Percentiles rank a stretch among this genome's conserved stretches.
Conservation (phyloP, 2,113 vertebrate genomes). For the Melanocharis versteri region DNA sequence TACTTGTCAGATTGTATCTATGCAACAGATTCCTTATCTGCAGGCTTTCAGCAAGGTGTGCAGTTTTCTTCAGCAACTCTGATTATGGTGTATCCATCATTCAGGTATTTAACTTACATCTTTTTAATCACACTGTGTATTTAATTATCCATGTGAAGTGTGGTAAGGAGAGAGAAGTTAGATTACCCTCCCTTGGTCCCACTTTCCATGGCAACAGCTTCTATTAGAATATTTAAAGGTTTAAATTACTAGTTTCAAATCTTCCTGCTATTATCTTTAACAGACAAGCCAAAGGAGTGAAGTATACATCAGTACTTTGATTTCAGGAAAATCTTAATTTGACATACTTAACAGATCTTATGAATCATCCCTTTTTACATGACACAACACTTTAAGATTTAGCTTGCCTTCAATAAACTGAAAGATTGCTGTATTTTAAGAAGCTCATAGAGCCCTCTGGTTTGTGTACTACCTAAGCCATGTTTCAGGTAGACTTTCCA, state of each 20-base stretch:
- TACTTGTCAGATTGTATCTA: neutral
- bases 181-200: neutral
- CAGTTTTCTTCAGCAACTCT: neutral
- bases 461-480: neutral
- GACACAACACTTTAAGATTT: neutral
- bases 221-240: neutral
- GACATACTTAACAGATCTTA: neutral
- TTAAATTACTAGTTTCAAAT: neutral
- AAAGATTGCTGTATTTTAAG: neutral
- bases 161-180: neutral
- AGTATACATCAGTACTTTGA: neutral
- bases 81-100: neutral
- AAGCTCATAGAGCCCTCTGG: neutral
- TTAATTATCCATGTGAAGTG: neutral
- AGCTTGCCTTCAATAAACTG: neutral
- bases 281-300: neutral
- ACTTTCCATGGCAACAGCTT: neutral
- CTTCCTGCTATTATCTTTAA: neutral
- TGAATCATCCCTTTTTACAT: neutral
- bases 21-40: neutral
- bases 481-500: neutral
- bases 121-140: neutral
- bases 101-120: neutral
- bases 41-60: neutral
- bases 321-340: neutral